Conservation (phyloP, 2,797 vertebrate species). For the Hirundo rustica region DNA sequence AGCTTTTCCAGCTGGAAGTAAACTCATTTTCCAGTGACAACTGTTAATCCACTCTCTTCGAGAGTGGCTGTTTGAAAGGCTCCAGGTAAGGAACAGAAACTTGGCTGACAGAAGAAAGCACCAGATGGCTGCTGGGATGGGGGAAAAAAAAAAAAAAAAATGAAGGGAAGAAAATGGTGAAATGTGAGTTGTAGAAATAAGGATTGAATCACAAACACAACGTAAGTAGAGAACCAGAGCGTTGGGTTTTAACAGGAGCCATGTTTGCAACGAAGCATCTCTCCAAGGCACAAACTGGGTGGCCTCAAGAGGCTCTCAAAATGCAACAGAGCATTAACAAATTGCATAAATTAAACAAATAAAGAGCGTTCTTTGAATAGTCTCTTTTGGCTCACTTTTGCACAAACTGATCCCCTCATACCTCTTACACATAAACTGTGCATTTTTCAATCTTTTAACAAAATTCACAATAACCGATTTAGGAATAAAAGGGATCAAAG, state of each 20-base stretch:
- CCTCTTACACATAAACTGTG: not conserved
- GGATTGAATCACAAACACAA: conserved; percentile 36
- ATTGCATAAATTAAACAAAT: not conserved
- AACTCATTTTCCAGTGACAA: conserved; percentile 64
- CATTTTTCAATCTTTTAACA: not conserved
- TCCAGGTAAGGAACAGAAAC: conserved; percentile 67
- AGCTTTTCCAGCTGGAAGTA: conserved; percentile 66
- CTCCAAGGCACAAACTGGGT: not conserved
- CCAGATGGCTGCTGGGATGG: conserved; percentile 62
- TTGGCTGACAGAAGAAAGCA: conserved; percentile 62
- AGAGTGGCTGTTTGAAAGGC: conserved; percentile 43
- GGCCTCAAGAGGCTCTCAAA: not conserved
- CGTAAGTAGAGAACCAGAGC: conserved; percentile 51
- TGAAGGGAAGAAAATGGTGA: conserved; percentile 46
- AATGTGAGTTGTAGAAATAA: conserved; percentile 59
- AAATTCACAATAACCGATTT: not conserved
- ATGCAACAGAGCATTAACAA: conserved; percentile 3
- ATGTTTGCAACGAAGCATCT: conserved; percentile 12
- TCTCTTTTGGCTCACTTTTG: not conserved
- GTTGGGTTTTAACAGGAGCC: conserved; percentile 17
- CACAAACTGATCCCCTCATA: not conserved
- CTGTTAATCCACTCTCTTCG: conserved; percentile 50
- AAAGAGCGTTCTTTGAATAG: not conserved
- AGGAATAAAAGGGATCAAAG: not conserved
- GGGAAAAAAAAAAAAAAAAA: conserved; percentile 10